Conservation (phyloP, 2,113 vertebrate genomes). For the Microcebus jonahi region DNA sequence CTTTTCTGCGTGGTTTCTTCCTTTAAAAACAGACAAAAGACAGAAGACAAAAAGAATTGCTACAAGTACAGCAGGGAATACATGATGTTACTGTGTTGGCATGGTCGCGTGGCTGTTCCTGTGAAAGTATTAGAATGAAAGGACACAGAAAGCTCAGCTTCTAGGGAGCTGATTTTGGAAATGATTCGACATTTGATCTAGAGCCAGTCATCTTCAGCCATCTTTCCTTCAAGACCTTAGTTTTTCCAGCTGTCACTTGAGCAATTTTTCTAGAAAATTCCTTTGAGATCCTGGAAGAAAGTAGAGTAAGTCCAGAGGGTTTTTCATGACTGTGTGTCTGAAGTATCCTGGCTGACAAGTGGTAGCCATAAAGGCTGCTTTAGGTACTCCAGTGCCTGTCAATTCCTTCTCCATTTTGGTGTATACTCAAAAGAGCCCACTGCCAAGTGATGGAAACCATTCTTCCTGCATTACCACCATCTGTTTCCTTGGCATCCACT, state of each 20-base stretch:
- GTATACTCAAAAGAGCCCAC: conserved; percentile 62
- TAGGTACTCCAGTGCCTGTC: conserved; percentile 33
- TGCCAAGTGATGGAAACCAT: conserved; percentile 60
- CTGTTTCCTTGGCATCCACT: conserved; percentile 71
- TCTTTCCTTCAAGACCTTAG: neutral
- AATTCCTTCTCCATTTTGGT: conserved; percentile 60
- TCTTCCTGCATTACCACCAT: conserved; percentile 66
- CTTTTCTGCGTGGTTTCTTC: neutral
- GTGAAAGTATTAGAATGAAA: neutral
- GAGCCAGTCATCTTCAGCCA: neutral
- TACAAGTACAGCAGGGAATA: neutral
- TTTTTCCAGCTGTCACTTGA: neutral
- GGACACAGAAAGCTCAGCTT: neutral
- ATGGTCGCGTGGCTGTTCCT: neutral
- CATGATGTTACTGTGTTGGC: too few species aligned
- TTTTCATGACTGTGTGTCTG: conserved; percentile 8
- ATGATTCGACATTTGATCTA: neutral
- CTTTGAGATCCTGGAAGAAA: neutral
- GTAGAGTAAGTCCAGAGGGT: neutral
- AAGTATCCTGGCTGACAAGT: conserved; percentile 50
- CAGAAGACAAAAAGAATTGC: neutral
- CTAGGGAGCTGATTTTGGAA: neutral
- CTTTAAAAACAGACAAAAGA: neutral
- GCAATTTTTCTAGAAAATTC: neutral
- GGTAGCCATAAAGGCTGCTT: neutral